phyloP scores from a whole-genome alignment of 1,140 invertebrate species.

The Hylyphantes graminicola region DNA sequence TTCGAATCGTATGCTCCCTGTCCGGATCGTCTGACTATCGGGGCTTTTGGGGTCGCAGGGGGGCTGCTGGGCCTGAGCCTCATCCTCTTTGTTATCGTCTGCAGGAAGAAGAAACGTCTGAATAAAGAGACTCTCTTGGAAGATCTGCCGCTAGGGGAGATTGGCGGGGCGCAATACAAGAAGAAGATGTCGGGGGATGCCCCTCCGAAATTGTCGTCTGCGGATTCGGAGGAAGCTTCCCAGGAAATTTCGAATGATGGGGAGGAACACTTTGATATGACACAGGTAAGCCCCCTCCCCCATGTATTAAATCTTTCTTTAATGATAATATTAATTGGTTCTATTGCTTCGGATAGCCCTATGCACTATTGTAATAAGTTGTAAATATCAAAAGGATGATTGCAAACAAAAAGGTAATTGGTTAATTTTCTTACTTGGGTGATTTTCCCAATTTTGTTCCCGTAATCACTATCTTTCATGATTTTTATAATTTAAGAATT shows the following conservation, averaged over 20 bases:
- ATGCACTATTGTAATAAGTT: too few species aligned
- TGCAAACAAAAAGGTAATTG: too few species aligned
- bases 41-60: constrained; percentile 16
- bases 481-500: too few species aligned
- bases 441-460: too few species aligned
- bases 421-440: too few species aligned
- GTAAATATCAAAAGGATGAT: too few species aligned
- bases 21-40: constrained; percentile 17
- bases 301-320: too few species aligned
- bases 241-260: neutral
- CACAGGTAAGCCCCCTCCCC: constrained; percentile 14
- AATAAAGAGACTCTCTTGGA: constrained; percentile 21
- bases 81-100: constrained; percentile 3
- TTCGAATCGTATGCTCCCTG: constrained; percentile 6
- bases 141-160: neutral
- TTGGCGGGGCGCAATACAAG: constrained; percentile 12
- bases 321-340: too few species aligned
- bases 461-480: too few species aligned
- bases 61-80: constrained; percentile 11
- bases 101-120: constrained; percentile 14
- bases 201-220: neutral
- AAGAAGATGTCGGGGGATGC: constrained; percentile 10
- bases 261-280: constrained; percentile 22
- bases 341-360: too few species aligned
- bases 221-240: neutral